Evolutionary conservation across 2,113 vertebrate genomes (phyloP).

Genomic region (Aspiorhynchus laticeps): DNA sequence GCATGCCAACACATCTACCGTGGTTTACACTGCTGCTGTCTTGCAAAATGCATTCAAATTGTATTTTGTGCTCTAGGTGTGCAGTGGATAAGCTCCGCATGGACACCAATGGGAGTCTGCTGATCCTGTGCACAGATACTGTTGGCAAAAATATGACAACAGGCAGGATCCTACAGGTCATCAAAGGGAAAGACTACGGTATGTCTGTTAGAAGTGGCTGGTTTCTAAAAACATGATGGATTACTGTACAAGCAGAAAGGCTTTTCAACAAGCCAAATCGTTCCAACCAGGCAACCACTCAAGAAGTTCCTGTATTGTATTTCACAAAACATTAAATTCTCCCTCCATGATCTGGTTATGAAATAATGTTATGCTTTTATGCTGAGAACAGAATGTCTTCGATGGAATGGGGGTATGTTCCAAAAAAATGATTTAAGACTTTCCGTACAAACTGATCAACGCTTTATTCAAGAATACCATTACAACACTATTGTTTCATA

Average conservation of each 20-base stretch:
- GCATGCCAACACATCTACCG: background rate
- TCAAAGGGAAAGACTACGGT: constrained; percentile 97
- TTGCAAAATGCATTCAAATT: background rate
- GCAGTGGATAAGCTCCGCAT: constrained; percentile 87
- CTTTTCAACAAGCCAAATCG: constrained; percentile 7
- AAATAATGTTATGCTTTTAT: constrained; percentile 15
- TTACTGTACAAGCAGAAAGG: constrained; percentile 24
- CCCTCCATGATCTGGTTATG: background rate
- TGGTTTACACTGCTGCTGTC: constrained; percentile 17
- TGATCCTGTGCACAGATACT: constrained; percentile 93
- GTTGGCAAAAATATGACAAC: constrained; percentile 89
- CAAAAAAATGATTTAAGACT: background rate
- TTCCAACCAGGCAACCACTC: constrained; percentile 20
- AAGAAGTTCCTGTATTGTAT: constrained; percentile 24
- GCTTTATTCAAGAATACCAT: constrained; percentile 48
- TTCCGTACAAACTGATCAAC: constrained; percentile 34
- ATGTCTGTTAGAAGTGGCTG: constrained; percentile 63
- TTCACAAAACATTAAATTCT: constrained; percentile 18
- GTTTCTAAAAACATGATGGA: constrained; percentile 6
- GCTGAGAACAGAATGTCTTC: constrained; percentile 2
- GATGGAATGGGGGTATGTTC: background rate
- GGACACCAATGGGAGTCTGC: constrained; percentile 86
- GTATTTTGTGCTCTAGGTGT: constrained; percentile 77
- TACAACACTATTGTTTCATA: constrained; percentile 53
- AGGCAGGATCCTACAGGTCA: constrained; percentile 92